Percentiles rank a stretch among this genome's conserved stretches.
phyloP scores from a whole-genome alignment of 2,888 invertebrate genomes.

The Cylindroiulus punctatus region DNA sequence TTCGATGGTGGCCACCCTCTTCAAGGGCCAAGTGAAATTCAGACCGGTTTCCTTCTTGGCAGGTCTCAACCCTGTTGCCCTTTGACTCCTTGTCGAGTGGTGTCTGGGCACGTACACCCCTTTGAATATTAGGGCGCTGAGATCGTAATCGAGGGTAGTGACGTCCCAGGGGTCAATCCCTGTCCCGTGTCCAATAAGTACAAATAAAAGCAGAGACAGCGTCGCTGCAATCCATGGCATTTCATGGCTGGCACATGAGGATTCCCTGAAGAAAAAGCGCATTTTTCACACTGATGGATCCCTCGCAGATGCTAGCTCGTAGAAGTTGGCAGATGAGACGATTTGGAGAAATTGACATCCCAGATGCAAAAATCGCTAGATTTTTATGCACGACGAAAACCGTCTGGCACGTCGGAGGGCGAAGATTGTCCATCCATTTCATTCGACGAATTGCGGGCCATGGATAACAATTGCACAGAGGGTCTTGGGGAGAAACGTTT shows the following conservation, averaged over 20 bases:
- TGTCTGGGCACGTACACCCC: constrained; percentile 48
- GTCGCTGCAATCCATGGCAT: constrained; percentile 32
- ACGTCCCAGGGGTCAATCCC: constrained; percentile 31
- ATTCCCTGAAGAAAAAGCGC: constrained; percentile 48
- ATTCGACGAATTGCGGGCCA: background rate
- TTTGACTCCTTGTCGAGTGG: background rate
- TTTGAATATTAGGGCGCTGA: constrained; percentile 50
- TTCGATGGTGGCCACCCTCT: constrained; percentile 85
- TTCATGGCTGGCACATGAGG: constrained; percentile 18
- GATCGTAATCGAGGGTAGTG: constrained; percentile 49
- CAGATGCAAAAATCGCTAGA: background rate
- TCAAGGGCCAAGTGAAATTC: constrained; percentile 77
- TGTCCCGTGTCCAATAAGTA: constrained; percentile 36
- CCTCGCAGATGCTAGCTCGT: background rate
- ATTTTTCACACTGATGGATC: constrained; percentile 44
- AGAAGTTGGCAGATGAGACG: background rate
- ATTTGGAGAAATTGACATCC: background rate
- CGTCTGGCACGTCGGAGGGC: background rate
- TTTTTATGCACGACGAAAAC: background rate
- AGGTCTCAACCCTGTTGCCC: background rate
- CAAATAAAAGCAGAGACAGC: constrained; percentile 32
- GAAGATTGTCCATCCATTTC: constrained; percentile 32
- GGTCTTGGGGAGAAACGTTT: background rate
- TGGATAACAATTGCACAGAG: background rate
- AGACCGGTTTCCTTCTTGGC: constrained; percentile 46